Conservation (phyloP, 2,797 vertebrate species). For the Melanotaenia nigrans region DNA sequence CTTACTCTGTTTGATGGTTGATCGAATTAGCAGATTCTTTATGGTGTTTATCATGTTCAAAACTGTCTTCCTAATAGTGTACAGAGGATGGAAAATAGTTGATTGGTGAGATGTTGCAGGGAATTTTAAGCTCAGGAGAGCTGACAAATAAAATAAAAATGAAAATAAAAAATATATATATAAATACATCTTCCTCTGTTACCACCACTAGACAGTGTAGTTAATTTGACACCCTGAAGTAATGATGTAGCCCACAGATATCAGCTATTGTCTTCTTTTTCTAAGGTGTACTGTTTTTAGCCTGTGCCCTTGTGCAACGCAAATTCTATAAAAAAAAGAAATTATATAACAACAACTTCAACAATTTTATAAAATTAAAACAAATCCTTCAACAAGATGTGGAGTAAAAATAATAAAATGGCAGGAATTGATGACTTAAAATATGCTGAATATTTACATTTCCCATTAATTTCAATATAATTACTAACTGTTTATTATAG, state of each 20-base stretch:
- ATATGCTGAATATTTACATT: neutral
- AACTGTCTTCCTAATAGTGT: neutral
- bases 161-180: too few relatives aligned
- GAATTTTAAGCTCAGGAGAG: slow-evolving; percentile 6
- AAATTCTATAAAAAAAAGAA: neutral
- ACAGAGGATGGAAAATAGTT: neutral
- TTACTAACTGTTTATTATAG: neutral
- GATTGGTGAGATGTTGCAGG: neutral
- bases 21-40: neutral
- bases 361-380: neutral
- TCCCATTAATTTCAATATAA: neutral
- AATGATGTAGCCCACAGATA: slow-evolving; percentile 48
- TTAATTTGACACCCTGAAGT: slow-evolving; percentile 47
- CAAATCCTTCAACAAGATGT: neutral
- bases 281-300: slow-evolving; percentile 49
- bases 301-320: slow-evolving; percentile 21
- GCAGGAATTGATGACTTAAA: neutral
- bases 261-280: slow-evolving; percentile 28
- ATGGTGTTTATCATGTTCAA: neutral
- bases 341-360: neutral
- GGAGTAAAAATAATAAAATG: neutral
- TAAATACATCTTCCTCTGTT: slow-evolving; percentile 18
- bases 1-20: neutral
- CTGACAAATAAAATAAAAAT: neutral
- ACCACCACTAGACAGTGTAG: slow-evolving; percentile 33